Base-by-base conservation (phyloP, 2,797 vertebrate species). In the Xenentodon cancila region DNA sequence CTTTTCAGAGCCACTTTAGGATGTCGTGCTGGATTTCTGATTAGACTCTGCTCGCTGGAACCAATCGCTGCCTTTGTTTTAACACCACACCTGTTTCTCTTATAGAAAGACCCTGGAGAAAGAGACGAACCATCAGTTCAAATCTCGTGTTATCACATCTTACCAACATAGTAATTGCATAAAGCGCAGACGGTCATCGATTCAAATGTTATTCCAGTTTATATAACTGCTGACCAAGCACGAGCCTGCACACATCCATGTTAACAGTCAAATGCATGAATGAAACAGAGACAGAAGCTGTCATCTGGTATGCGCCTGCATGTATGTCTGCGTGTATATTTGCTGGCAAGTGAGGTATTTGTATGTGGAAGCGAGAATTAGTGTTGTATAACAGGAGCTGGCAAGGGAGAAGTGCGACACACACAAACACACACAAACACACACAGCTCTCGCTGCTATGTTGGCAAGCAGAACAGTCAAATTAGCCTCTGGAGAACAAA, bases 401-500 rank as follows among this genome's bases (percentile, higher is more conserved):
- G 76, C 89, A 81, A 77, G 86, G 87, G 89, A 88, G 71, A 81
- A 57, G 62, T 48, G 65, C 55, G 49, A 20, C 40, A 70, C 55
- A 56, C 56, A 64, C 59, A 67, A 57, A 70, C 63, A 65, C 51
- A 58, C 49, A 63, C 64, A 69, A 48, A 66, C 51, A 80, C 32
- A 64, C 11, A 66, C 7, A 64, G 42, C 80, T 81, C 86, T 80
- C 44, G 59, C 79, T 86, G 84, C 82, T 82, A 75, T 79, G 83
- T 61, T 85, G 84, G 88, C 84, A 90, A 84, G 87, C 83, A 88
- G 85, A 87, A 90, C 84, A 91, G 88, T 84, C 85, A 93, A 93
- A 94, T 93, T 92, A 92, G 92, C 84, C 92, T 89, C 92, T 84
- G 73, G 93, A 92, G 93, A 87, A 90, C 78, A 79, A 82, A 88